These are phyloP conservation scores for Enteromius treurensis DNA, from an alignment of 2,797 vertebrate species.

Conservation along the genomic window DNA sequence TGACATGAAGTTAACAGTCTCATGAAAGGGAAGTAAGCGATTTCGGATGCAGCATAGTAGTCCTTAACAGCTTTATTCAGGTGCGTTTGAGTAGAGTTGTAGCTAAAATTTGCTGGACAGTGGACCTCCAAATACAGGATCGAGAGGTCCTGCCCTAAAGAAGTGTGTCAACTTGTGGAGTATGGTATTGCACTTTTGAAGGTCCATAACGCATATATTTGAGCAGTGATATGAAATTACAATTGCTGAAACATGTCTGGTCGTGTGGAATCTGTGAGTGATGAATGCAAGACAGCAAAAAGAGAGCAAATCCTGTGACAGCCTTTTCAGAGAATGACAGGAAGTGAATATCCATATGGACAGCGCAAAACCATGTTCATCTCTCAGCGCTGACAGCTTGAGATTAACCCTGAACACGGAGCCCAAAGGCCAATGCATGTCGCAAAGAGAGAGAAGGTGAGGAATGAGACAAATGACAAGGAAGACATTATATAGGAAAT, in stretches of 20 bases:
- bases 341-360: not conserved
- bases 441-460: not conserved
- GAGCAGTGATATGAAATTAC: not conserved
- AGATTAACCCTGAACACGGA: constrained; percentile 34
- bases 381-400: constrained; percentile 32
- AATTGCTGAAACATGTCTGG: constrained; percentile 5
- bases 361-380: constrained; percentile 26
- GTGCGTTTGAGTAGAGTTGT: too few species aligned
- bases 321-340: constrained; percentile 23
- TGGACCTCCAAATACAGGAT: too few species aligned
- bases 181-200: too few species aligned
- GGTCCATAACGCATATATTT: not conserved
- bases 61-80: too few species aligned
- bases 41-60: too few species aligned
- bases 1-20: too few species aligned
- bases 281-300: constrained; percentile 19
- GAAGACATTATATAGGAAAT: not conserved
- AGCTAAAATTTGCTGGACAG: too few species aligned
- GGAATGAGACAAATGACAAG: constrained; percentile 15
- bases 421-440: constrained; percentile 2
- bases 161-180: not conserved
- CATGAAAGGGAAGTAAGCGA: too few species aligned
- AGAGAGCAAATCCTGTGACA: constrained; percentile 1
- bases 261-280: not conserved
- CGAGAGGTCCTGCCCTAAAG: too few species aligned